These are phyloP conservation scores for Acropternis orthonyx DNA, from an alignment of 2,797 vertebrate genomes.

Conservation along the genomic window DNA sequence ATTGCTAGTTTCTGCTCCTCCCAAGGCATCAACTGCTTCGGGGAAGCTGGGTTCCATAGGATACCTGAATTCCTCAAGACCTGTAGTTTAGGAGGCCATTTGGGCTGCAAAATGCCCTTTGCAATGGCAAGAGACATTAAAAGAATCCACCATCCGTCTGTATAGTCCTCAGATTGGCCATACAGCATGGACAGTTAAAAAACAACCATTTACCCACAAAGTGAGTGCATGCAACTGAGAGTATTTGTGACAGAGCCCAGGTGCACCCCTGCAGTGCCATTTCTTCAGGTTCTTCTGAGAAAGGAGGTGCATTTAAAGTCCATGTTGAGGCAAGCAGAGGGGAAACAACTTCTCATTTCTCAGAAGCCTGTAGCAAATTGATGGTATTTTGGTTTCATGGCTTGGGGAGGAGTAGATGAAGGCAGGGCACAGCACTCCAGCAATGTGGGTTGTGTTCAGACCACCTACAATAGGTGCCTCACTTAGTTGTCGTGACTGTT, in stretches of 20 bases:
- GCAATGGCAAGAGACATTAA: background rate
- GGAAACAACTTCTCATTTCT: conserved; percentile 10
- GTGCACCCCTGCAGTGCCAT: background rate
- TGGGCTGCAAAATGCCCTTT: background rate
- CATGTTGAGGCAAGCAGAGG: background rate
- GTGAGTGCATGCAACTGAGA: background rate
- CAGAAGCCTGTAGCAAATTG: conserved; percentile 14
- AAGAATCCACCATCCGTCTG: background rate
- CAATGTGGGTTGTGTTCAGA: background rate
- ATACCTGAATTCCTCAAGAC: background rate
- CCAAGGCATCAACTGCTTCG: background rate
- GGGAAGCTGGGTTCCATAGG: background rate
- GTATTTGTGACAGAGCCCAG: background rate
- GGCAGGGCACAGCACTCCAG: background rate
- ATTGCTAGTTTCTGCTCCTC: background rate
- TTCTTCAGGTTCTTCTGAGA: background rate
- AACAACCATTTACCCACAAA: background rate
- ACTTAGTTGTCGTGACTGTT: background rate
- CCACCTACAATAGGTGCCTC: conserved; percentile 3
- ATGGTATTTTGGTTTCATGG: conserved; percentile 30
- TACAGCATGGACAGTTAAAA: background rate
- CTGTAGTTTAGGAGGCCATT: background rate
- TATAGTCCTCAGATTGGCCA: background rate
- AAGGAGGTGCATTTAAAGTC: background rate
- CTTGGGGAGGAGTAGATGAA: conserved; percentile 20